These are phyloP conservation scores for Brachyhypopomus occidentalis DNA, from an alignment of 2,113 vertebrate species.

Conservation along the genomic window DNA sequence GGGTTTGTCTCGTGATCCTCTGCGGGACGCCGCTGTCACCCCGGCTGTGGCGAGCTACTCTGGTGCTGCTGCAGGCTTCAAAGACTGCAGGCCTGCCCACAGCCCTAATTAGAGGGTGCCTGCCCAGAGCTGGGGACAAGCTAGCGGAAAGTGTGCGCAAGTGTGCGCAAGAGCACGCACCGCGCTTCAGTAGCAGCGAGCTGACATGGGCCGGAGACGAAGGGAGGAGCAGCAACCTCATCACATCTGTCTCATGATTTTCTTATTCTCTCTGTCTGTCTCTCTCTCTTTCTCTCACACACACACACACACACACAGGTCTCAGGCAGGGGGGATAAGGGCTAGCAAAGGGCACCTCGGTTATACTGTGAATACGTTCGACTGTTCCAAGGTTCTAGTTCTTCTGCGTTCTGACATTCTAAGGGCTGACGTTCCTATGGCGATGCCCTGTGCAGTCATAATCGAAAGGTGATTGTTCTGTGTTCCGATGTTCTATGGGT, in stretches of 20 bases:
- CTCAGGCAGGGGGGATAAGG: not conserved
- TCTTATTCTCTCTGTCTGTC: constrained; percentile 27
- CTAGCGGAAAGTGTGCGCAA: constrained; percentile 62
- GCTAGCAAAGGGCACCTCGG: no score
- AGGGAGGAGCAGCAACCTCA: constrained; percentile 50
- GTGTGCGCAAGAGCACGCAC: constrained; percentile 59
- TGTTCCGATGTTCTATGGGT: not conserved
- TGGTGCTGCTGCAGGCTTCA: constrained; percentile 60
- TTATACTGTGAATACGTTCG: no score
- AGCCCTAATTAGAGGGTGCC: constrained; percentile 62
- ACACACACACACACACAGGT: not conserved
- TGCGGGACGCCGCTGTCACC: constrained; percentile 61
- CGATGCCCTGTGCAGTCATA: no score
- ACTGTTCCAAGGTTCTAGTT: not conserved
- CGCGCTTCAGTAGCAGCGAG: constrained; percentile 48
- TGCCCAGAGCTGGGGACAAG: constrained; percentile 50
- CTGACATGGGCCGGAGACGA: constrained; percentile 48
- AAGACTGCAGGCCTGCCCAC: constrained; percentile 57
- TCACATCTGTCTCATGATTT: constrained; percentile 34
- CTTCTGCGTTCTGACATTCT: not conserved
- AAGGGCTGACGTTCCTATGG: not conserved
- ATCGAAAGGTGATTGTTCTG: no score
- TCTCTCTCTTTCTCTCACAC: constrained; percentile 9
- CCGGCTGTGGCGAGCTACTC: constrained; percentile 60
- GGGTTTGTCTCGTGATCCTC: constrained; percentile 61